Conservation (phyloP, 2,888 invertebrate species). For the Drosophila trichaetosa region DNA sequence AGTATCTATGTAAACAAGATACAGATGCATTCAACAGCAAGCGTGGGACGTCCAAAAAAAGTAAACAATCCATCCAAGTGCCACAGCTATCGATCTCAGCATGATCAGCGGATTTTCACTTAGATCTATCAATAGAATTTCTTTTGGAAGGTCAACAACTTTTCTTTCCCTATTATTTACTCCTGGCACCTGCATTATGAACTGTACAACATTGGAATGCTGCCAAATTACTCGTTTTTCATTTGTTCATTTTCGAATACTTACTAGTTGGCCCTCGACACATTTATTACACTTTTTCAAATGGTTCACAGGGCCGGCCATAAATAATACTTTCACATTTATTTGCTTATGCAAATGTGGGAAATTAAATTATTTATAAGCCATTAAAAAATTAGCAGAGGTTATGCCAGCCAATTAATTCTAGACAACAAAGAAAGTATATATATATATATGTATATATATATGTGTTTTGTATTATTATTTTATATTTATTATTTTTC, state of each 20-base stretch:
- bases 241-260: neutral
- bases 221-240: neutral
- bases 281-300: slow-evolving; percentile 17
- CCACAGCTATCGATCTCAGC: neutral
- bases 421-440: slow-evolving; percentile 16
- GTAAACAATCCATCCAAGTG: neutral
- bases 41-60: neutral
- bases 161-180: neutral
- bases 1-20: neutral
- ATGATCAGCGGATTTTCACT: neutral
- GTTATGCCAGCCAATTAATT: slow-evolving; percentile 55
- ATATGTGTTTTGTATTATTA: neutral
- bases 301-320: slow-evolving; percentile 47
- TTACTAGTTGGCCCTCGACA: slow-evolving; percentile 24
- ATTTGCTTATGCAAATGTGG: slow-evolving; percentile 47
- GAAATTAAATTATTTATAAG: slow-evolving; percentile 66
- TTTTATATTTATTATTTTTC: slow-evolving; percentile 4
- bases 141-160: slow-evolving; percentile 6
- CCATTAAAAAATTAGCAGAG: slow-evolving; percentile 73
- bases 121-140: neutral
- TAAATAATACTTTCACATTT: slow-evolving; percentile 61
- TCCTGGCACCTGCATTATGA: slow-evolving; percentile 1
- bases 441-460: neutral
- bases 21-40: neutral
- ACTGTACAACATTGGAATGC: neutral